Evolutionary conservation across 2,888 invertebrate species (phyloP).

Genomic region (Galeopsomyia nigrocyanea): DNA sequence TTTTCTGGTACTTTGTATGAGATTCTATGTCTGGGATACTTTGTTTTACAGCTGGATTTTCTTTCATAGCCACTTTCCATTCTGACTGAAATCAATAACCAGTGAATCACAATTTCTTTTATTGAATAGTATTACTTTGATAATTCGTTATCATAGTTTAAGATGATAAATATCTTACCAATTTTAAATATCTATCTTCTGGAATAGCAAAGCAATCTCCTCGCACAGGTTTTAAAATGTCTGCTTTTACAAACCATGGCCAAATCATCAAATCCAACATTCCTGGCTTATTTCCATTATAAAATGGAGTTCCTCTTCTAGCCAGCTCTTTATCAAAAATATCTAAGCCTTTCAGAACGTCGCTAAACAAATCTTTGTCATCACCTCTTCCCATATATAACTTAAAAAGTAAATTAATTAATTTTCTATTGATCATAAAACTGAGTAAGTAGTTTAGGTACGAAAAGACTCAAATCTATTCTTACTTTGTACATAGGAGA

Average conservation of each 20-base stretch:
- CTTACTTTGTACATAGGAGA: constrained; percentile 59
- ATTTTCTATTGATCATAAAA: no score
- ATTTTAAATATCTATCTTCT: constrained; percentile 74
- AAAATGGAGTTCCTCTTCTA: constrained; percentile 64
- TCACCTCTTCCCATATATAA: constrained; percentile 54
- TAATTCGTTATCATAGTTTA: no score
- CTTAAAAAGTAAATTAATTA: no score
- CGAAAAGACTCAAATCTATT: no score
- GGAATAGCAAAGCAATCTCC: constrained; percentile 77
- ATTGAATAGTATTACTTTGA: no score
- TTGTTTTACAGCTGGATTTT: constrained; percentile 78
- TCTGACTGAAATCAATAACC: constrained; percentile 69
- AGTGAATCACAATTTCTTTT: constrained; percentile 18
- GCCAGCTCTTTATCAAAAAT: constrained; percentile 66
- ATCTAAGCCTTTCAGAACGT: constrained; percentile 57
- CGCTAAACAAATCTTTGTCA: constrained; percentile 65
- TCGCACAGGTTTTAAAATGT: constrained; percentile 74
- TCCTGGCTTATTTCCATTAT: constrained; percentile 64
- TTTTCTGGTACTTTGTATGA: constrained; percentile 80
- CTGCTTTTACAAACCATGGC: constrained; percentile 69
- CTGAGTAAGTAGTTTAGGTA: no score
- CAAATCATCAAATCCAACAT: constrained; percentile 68
- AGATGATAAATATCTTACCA: constrained; percentile 70
- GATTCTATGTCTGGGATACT: constrained; percentile 77
- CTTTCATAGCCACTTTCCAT: constrained; percentile 81